Conservation (phyloP, 2,113 vertebrate genomes). For the Onychorhynchus coronatus region DNA sequence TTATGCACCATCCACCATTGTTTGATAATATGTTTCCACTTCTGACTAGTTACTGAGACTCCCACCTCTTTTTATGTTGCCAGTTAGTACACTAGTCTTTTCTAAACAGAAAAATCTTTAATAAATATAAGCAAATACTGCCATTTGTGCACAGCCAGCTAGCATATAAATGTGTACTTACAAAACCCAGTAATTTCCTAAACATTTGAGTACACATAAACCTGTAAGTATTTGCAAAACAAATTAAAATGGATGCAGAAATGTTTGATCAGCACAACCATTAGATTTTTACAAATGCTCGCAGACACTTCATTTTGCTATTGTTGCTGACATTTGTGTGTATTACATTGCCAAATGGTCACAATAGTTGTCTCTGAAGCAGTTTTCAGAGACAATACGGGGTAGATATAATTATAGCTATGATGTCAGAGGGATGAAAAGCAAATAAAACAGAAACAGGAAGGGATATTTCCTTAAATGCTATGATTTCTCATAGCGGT, state of each 20-base stretch:
- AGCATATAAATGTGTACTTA: background rate
- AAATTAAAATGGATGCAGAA: background rate
- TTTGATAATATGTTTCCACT: background rate
- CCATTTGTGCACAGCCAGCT: background rate
- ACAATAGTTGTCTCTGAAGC: background rate
- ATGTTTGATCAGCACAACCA: background rate
- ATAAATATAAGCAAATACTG: background rate
- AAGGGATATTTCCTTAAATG: background rate
- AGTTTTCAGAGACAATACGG: background rate
- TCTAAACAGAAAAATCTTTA: background rate
- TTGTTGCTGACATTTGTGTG: background rate
- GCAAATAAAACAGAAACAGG: background rate
- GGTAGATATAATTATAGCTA: background rate
- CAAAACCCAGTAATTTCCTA: background rate
- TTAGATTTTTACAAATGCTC: background rate
- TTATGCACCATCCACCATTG: background rate
- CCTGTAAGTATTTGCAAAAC: background rate
- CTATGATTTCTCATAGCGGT: background rate
- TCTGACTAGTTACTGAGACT: background rate
- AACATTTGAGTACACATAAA: background rate
- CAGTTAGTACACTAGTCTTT: background rate
- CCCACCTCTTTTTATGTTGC: background rate
- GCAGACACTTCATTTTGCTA: background rate
- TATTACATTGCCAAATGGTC: background rate
- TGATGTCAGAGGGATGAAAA: background rate